A percentile compares a stretch with the other conserved stretches of the same genome.
Evolutionary conservation across 2,113 vertebrate species (phyloP).

Genomic region (Copsychus sechellarum): DNA sequence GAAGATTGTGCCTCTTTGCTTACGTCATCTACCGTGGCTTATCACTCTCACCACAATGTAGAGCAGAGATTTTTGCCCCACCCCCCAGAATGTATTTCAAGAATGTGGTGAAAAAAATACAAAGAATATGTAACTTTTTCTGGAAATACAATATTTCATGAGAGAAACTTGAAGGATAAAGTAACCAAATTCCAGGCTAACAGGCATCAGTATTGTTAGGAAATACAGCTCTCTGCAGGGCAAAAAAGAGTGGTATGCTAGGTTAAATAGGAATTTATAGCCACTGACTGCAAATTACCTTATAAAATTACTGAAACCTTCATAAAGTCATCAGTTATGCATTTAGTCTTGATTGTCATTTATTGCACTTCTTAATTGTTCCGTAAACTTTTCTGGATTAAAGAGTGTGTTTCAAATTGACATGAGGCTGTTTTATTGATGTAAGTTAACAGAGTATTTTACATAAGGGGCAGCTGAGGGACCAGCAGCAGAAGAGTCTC

Average conservation of each 20-base stretch:
- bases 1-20: background rate
- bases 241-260: slow-evolving; percentile 6
- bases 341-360: slow-evolving; percentile 53
- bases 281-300: slow-evolving; percentile 47
- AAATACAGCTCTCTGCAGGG: slow-evolving; percentile 56
- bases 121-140: slow-evolving; percentile 9
- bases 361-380: slow-evolving; percentile 44
- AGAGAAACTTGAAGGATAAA: slow-evolving; percentile 29
- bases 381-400: slow-evolving; percentile 45
- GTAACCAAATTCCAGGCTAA: slow-evolving; percentile 29
- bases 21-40: background rate
- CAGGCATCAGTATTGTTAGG: slow-evolving; percentile 21
- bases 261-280: slow-evolving; percentile 30
- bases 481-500: background rate
- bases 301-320: slow-evolving; percentile 55
- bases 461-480: background rate
- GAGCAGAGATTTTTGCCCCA: background rate
- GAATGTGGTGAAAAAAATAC: background rate
- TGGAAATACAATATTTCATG: slow-evolving; percentile 11
- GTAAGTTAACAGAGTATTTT: background rate
- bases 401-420: slow-evolving; percentile 30
- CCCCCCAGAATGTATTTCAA: slow-evolving; percentile 10
- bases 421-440: slow-evolving; percentile 7
- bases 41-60: background rate
- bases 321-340: slow-evolving; percentile 25